phyloP scores from a whole-genome alignment of 2,797 vertebrate species.

The Epinephelus awoara region DNA sequence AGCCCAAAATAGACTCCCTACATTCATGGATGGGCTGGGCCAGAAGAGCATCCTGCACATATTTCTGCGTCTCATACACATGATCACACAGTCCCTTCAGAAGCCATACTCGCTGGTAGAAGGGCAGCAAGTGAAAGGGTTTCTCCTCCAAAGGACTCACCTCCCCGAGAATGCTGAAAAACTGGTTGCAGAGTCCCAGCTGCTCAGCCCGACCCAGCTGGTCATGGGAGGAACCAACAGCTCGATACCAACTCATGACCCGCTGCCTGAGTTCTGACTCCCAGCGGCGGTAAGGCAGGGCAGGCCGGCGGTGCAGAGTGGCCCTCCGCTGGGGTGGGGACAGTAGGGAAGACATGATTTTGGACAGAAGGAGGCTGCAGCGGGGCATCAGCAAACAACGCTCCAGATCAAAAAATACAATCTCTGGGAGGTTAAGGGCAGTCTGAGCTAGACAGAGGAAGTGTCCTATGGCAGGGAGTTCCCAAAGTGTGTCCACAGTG shows the following conservation, averaged over 20 bases:
- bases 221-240: slow-evolving; percentile 89
- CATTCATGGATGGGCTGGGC: slow-evolving; percentile 98
- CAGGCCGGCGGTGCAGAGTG: slow-evolving; percentile 91
- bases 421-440: slow-evolving; percentile 96
- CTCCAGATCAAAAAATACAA: slow-evolving; percentile 97
- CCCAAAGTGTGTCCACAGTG: slow-evolving; percentile 94
- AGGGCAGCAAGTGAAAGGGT: slow-evolving; percentile 93
- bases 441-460: slow-evolving; percentile 98
- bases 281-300: slow-evolving; percentile 93
- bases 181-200: slow-evolving; percentile 93
- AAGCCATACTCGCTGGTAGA: slow-evolving; percentile 96
- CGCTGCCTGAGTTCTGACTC: slow-evolving; percentile 93
- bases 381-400: slow-evolving; percentile 98
- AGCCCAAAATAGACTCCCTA: slow-evolving; percentile 97
- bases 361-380: slow-evolving; percentile 94
- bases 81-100: slow-evolving; percentile 97
- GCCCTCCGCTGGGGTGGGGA: slow-evolving; percentile 91
- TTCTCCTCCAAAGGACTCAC: slow-evolving; percentile 92
- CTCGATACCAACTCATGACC: slow-evolving; percentile 93
- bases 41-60: slow-evolving; percentile 95
- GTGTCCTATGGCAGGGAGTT: slow-evolving; percentile 98
- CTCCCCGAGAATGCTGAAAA: slow-evolving; percentile 93
- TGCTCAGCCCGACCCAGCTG: slow-evolving; percentile 90
- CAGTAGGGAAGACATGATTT: slow-evolving; percentile 97
- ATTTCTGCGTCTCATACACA: slow-evolving; percentile 96